Evolutionary conservation across 2,113 vertebrate genomes (phyloP).

Genomic region (Panurus biarmicus): DNA sequence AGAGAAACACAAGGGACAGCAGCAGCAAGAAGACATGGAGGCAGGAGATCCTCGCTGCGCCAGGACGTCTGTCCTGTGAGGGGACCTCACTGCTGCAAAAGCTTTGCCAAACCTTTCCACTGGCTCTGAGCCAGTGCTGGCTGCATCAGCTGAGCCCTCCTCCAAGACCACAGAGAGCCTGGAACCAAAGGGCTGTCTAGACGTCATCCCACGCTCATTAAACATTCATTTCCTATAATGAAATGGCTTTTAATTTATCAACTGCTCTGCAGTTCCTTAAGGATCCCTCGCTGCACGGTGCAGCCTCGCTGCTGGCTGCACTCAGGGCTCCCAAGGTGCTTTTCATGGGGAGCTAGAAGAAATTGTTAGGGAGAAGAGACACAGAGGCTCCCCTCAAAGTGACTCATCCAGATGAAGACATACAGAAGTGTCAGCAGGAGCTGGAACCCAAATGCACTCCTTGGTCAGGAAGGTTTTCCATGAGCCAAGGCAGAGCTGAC

Average conservation of each 20-base stretch:
- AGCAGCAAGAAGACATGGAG: neutral
- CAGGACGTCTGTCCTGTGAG: accelerated
- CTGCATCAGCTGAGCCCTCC: neutral
- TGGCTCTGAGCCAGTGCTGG: neutral
- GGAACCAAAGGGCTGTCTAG: neutral
- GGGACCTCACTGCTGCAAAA: neutral
- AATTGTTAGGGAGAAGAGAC: neutral
- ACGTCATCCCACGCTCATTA: constrained; percentile 50
- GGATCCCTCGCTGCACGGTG: accelerated
- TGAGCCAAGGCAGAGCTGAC: neutral
- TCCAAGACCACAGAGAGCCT: neutral
- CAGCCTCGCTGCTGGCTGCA: neutral
- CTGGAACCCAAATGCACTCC: neutral
- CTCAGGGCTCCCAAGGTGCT: accelerated
- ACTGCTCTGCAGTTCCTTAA: neutral
- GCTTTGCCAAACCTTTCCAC: neutral
- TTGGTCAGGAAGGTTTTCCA: neutral
- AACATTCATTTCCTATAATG: constrained; percentile 59
- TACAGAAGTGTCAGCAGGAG: neutral
- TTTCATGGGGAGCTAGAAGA: neutral
- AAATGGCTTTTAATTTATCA: constrained; percentile 56
- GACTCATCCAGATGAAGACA: neutral
- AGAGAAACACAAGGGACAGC: neutral
- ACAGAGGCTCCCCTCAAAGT: neutral
- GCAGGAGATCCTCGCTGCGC: neutral